Base-by-base conservation (phyloP, 2,888 invertebrate genomes). In the Dryobotodes eremita region DNA sequence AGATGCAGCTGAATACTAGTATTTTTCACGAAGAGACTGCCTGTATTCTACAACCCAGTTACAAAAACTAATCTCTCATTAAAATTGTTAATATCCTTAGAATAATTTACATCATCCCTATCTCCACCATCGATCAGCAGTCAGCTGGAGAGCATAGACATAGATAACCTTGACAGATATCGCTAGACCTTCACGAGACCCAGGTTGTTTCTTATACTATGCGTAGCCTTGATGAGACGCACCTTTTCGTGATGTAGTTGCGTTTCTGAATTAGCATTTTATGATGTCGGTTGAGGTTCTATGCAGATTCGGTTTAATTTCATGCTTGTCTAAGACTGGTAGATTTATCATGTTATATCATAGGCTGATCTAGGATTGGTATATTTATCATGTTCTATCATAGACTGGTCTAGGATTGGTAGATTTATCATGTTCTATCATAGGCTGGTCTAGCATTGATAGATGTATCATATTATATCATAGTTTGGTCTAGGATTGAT, bases 161-260 rank as follows among this genome's bases (percentile, higher is more conserved):
- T 48, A 53, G 62, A 79, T 78, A 75, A 85, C 87, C 89, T 89
- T 89, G 81, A 59, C 59, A 46, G 79, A 77, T 80, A 81, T 68
- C 64, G 26, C 15, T 26, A 80, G 87, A 80, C 85, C 85, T 87
- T 87, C 72, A 31, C 64, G 53, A 80, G 74, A 89, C 82, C 87
- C 76, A 80, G 87, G 86, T 77, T 76, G 66, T 68, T 71, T 79
- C 75, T 55, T 48, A 48, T 55, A 65, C 59, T 59, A 72, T 61
- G 61, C 59, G 59, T 59, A 75, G 74, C 87, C 82, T 82, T 87
- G 80, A 72, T 69, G 31, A 65, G 75, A 75, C 87, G 61, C 80
- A 72, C 84, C 77, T 82, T 68, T 64, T 59, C 65, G 46, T 74
- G 53, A 73, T 80, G 73, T 71, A 69, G 71, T 23, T 71, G 74